These are phyloP conservation scores for Takifugu bimaculatus DNA, from an alignment of 2,113 vertebrate species.

Conservation along the genomic window DNA sequence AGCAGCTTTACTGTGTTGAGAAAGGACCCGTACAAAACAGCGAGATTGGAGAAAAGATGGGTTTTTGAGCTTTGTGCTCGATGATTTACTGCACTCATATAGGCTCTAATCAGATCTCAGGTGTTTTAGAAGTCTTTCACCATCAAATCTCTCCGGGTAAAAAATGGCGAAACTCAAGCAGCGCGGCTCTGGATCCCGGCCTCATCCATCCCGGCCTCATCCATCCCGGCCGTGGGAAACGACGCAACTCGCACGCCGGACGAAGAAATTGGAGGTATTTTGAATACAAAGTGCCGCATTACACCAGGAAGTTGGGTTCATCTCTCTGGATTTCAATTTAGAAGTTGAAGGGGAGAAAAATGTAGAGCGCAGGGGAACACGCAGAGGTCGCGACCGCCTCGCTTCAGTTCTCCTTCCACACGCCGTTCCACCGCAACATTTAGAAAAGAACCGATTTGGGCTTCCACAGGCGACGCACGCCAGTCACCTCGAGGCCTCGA, in stretches of 20 bases:
- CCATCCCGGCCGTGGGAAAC: conserved; percentile 9
- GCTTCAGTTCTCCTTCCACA: background rate
- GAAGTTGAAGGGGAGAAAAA: background rate
- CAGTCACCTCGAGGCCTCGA: conserved; percentile 31
- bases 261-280: background rate
- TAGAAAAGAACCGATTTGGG: conserved; percentile 13
- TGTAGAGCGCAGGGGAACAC: background rate
- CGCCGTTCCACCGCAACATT: background rate
- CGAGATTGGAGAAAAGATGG: conserved; percentile 55
- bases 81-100: conserved; percentile 46
- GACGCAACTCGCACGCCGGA: conserved; percentile 5
- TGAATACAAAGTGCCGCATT: conserved; percentile 4
- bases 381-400: background rate
- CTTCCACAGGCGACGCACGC: background rate
- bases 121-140: conserved; percentile 35
- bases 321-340: conserved; percentile 5
- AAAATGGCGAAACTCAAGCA: conserved; percentile 4
- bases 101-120: conserved; percentile 48
- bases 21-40: conserved; percentile 42
- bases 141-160: conserved; percentile 15
- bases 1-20: conserved; percentile 46
- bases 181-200: conserved; percentile 3
- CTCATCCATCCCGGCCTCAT: conserved; percentile 10
- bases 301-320: background rate
- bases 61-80: conserved; percentile 42